Base-by-base conservation (phyloP, 2,888 invertebrate species). In the Apamea anceps region DNA sequence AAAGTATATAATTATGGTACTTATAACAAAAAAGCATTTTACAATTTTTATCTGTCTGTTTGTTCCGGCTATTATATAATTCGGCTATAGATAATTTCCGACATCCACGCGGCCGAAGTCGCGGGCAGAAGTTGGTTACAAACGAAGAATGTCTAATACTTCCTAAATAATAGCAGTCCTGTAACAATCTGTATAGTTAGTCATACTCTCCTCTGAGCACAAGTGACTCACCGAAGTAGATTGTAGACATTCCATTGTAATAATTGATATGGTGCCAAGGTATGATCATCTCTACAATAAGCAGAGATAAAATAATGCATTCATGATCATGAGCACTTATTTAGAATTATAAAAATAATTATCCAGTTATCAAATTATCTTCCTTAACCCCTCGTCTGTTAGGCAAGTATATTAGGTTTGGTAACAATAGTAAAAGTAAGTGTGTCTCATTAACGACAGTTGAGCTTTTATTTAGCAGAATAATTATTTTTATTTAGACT, bases 151-250 rank as follows among this genome's bases (percentile, higher is more conserved):
- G 1, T 25, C 13, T 48, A 32, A 42, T 51, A 18, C 37, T 48
- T 57, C 8, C 37, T 37, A 28, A 42, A 28, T 32, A n/a, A 60
- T 18, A 37, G 2, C 25, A 75, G 25, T 57, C n/a, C 25, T 28
- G 62, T n/a, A 51, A 21, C 48, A 67, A 12, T 74, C 8, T 66
- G 37, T 72, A 32, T 0, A 57, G 48, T 78, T 74, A 76, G 28
- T 81, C 77, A 71, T 48, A 42, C 45, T 37, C 28, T 37, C 42
- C 65, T 62, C n/a, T 45, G 37, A 72, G 28, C 70, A 13, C n/a
- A 57, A 60, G 42, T 85, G 62, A 81, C 62, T 81, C 73, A 76
- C 28, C 28, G 72, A 8, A 63, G 48, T 67, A 57, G 48, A 63
- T 63, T 57, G 37, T 4, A 62, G 5, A 71, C 70, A 72, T 85